Evolutionary conservation across 1,140 invertebrate genomes (phyloP), one percentile per base, ranked within the genome.

Genomic region (Diorhabda carinulata): DNA sequence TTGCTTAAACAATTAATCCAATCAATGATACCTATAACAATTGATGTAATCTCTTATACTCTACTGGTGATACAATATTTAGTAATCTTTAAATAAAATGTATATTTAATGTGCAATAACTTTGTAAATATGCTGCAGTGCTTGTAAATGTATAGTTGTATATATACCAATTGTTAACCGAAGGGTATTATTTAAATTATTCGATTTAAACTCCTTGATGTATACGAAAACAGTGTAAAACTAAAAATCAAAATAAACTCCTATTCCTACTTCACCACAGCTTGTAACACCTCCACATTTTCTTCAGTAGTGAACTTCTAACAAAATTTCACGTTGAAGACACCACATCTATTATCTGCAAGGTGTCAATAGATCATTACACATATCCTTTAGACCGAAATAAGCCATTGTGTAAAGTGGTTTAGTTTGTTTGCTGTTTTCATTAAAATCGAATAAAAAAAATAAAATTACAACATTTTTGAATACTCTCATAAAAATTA

Each of bases 91-190:
- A 72, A 66, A 73, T 8, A 52, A n/a, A 70, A 64, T 78, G 74
- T 79, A 79, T 76, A 78, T 78, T 78, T 78, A 74, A 78, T 79
- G 80, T 81, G 80, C 80, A 81, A 81, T 81, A 81, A 81, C 77
- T 78, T 75, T 81, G 77, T 80, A 79, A 74, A 81, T 79, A 80
- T 57, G 66, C 70, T 73, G 71, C 69, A 66, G 76, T 72, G 74
- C 73, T 73, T 78, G 73, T 80, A 72, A 72, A 76, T 81, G 78
- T 81, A 81, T 80, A 80, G 76, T 77, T 81, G 80, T 80, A 79
- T 73, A 80, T 80, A 78, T 66, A 66, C 63, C 70, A 56, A 70
- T 45, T 64, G 57, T 60, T 40, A 66, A 52, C n/a, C 62, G 61
- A 70, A 63, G 47, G 43, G 61, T 59, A 60, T 71, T 40, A 25